Evolutionary conservation across 2,113 vertebrate species (phyloP).

Genomic region (Hippocampus comes): DNA sequence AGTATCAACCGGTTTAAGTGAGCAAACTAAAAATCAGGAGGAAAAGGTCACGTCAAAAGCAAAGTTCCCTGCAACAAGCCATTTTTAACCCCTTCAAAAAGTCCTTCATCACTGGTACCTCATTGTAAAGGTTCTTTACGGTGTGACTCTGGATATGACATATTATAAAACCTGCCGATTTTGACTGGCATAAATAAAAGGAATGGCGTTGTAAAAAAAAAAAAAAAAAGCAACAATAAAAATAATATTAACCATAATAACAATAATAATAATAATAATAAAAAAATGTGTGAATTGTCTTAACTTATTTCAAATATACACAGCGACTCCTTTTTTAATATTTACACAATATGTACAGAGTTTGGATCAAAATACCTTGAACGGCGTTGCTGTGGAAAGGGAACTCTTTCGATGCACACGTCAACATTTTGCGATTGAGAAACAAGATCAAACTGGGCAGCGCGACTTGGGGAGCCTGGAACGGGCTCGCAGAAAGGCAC

Average conservation of each 20-base stretch:
- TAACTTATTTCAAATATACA: slow-evolving; percentile 99
- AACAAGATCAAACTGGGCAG: slow-evolving; percentile 75
- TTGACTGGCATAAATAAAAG: slow-evolving; percentile 84
- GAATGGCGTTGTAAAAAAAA: slow-evolving; percentile 81
- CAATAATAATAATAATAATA: slow-evolving; percentile 66
- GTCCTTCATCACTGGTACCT: slow-evolving; percentile 56
- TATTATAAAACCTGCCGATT: slow-evolving; percentile 76
- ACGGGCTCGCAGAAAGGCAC: slow-evolving; percentile 85
- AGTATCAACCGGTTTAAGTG: not conserved
- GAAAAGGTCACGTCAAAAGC: not conserved
- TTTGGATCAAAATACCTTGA: slow-evolving; percentile 78
- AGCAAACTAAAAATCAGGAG: not conserved
- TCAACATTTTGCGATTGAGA: slow-evolving; percentile 68
- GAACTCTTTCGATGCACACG: slow-evolving; percentile 58
- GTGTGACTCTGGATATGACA: slow-evolving; percentile 73
- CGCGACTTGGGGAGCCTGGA: slow-evolving; percentile 57
- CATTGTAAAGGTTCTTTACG: slow-evolving; percentile 59
- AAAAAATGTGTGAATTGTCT: slow-evolving; percentile 83
- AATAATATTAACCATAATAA: slow-evolving; percentile 51
- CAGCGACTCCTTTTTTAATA: slow-evolving; percentile 87
- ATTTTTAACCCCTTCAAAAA: slow-evolving; percentile 64
- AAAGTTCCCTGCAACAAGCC: slow-evolving; percentile 20
- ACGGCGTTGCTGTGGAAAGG: slow-evolving; percentile 69
- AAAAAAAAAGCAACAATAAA: slow-evolving; percentile 52
- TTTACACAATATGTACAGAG: slow-evolving; percentile 91